Evolutionary conservation across 2,113 vertebrate genomes (phyloP).

Genomic region (Eonycteris spelaea): DNA sequence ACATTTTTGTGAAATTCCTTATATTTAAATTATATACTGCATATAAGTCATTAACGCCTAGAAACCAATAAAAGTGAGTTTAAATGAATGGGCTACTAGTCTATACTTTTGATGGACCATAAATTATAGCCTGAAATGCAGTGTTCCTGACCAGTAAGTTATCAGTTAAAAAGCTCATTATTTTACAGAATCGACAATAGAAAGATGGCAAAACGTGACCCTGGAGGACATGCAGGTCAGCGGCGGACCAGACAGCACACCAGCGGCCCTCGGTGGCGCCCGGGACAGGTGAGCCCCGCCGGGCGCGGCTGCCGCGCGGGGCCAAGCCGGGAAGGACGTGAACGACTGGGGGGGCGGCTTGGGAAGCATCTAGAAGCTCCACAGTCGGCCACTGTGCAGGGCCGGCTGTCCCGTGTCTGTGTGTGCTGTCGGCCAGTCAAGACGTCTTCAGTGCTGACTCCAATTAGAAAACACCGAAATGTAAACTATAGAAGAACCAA

Average conservation of each 20-base stretch:
- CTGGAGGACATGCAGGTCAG: not conserved
- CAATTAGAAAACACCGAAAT: not conserved
- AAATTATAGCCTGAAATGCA: not conserved
- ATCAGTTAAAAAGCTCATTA: not conserved
- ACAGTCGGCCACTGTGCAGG: not conserved
- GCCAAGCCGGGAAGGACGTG: not conserved
- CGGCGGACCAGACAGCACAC: not conserved
- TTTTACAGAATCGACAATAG: not conserved
- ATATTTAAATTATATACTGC: not conserved
- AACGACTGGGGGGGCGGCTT: not conserved
- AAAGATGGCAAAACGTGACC: not conserved
- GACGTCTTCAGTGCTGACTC: not conserved
- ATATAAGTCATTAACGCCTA: not conserved
- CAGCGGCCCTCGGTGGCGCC: not conserved
- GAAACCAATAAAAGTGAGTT: too few species aligned
- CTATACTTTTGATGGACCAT: too few species aligned
- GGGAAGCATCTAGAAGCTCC: not conserved
- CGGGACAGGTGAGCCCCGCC: not conserved
- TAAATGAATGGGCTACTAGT: too few species aligned
- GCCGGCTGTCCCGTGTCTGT: too few species aligned
- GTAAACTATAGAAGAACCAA: not conserved
- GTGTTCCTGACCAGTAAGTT: not conserved
- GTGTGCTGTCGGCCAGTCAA: too few species aligned
- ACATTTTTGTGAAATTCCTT: not conserved
- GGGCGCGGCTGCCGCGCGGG: not conserved